Conservation (phyloP, 2,113 vertebrate genomes). For the Hirundichthys speculiger region DNA sequence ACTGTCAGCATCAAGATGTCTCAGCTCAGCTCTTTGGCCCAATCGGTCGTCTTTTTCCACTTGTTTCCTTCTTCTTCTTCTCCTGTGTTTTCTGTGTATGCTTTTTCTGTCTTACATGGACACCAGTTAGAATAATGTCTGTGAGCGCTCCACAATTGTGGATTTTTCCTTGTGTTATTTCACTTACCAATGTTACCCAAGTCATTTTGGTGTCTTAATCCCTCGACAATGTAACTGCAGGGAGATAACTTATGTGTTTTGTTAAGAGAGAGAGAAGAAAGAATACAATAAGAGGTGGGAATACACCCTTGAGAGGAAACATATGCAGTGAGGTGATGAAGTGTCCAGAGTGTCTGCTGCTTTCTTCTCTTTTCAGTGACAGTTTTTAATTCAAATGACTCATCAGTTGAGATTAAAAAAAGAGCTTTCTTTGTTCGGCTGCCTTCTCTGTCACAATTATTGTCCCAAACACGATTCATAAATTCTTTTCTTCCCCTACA, state of each 20-base stretch:
- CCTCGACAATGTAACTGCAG: slow-evolving; percentile 28
- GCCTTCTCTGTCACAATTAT: not conserved
- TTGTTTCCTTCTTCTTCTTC: no score
- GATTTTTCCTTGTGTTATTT: not conserved
- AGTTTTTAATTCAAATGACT: slow-evolving; percentile 17
- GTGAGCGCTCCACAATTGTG: no score
- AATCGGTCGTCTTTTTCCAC: no score
- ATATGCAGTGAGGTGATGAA: slow-evolving; percentile 7
- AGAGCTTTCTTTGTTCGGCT: slow-evolving; percentile 15
- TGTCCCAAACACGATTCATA: slow-evolving; percentile 13
- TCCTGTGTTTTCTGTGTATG: no score
- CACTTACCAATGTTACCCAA: not conserved
- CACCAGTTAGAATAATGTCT: no score
- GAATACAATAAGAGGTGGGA: slow-evolving; percentile 2
- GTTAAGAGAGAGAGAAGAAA: not conserved
- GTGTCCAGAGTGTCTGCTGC: not conserved
- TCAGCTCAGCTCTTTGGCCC: no score
- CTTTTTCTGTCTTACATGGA: no score
- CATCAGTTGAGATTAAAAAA: slow-evolving; percentile 18
- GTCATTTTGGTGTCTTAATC: slow-evolving; percentile 8
- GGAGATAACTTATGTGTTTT: not conserved
- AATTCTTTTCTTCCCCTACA: slow-evolving; percentile 46
- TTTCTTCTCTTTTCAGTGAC: slow-evolving; percentile 27
- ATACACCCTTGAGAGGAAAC: slow-evolving; percentile 7
- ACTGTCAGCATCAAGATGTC: no score